Conservation (phyloP, 2,113 vertebrate species). For the Mesoclemmys tuberculata region DNA sequence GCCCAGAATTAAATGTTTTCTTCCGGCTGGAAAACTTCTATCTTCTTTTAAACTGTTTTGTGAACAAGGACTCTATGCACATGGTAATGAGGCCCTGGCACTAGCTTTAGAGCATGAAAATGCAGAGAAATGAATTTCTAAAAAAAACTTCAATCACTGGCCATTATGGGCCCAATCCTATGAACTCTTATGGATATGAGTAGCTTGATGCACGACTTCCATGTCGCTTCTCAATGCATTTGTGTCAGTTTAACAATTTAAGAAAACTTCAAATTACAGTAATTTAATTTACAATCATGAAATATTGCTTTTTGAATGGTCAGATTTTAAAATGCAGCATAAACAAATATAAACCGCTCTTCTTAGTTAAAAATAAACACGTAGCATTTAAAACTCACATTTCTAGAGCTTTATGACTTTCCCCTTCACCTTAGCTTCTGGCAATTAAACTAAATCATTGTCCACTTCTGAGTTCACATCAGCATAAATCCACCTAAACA, state of each 20-base stretch:
- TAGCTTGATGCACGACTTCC: background rate
- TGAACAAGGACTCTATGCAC: background rate
- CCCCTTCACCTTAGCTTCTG: background rate
- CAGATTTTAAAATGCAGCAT: background rate
- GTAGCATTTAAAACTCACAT: background rate
- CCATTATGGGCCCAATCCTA: background rate
- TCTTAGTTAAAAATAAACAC: background rate
- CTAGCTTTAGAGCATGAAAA: fast-evolving
- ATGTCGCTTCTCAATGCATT: background rate
- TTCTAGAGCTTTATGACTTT: background rate
- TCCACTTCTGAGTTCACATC: background rate
- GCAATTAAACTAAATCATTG: background rate
- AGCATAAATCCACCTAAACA: background rate
- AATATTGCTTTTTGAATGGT: background rate
- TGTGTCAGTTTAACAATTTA: background rate
- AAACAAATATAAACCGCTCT: background rate
- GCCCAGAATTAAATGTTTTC: background rate
- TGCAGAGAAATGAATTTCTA: background rate
- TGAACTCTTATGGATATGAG: background rate
- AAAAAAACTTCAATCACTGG: background rate
- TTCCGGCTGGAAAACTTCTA: background rate
- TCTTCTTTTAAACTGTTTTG: background rate
- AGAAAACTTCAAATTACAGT: background rate
- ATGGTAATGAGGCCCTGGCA: fast-evolving
- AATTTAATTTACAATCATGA: background rate